Base-by-base conservation (phyloP, 2,888 invertebrate species). In the Rhyacophila evoluta region DNA sequence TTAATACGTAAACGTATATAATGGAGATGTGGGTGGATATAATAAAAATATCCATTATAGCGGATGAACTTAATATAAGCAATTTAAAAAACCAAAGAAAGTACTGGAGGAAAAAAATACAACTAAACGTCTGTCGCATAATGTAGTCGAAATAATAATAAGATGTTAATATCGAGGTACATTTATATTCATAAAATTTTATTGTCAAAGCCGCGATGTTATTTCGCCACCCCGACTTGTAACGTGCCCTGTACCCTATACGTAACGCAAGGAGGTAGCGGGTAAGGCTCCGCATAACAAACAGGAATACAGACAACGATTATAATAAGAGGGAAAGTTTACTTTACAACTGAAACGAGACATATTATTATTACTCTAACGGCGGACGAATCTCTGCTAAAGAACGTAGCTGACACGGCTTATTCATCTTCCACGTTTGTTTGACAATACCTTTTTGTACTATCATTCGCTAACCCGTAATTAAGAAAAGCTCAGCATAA, bases 61-160 rank as follows among this genome's bases (percentile, higher is more conserved):
- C n/a, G n/a, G n/a, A n/a, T n/a, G n/a, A n/a, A n/a, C 29, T 33
- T 19, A 55, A 55, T 25, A 55, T 8, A 55, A 19, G 55, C 55
- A 19, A 19, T 55, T 25, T 33, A 33, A 19, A 55, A 25, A 55
- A 8, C 19, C 55, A 19, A 39, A 55, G 15, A 19, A 25, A 55
- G 2, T 8, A 19, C 8, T 19, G 15, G 15, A 12, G 55, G 19
- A 55, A 55, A 25, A 55, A 55, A 55, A 19, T 55, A 55, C 15
- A 55, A 55, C 55, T 55, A 55, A 55, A 55, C 55, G 55, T 19
- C 55, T 55, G 55, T 55, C 55, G 55, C 55, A 55, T 55, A 55
- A 55, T 55, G 55, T 55, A 55, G 55, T 55, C 55, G 55, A 55
- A 55, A 55, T 55, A 55, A 55, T 55, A 55, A 55, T 55, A 55